These are phyloP conservation scores for Gobio occitaniae DNA, from an alignment of 2,797 vertebrate genomes.

Conservation along the genomic window DNA sequence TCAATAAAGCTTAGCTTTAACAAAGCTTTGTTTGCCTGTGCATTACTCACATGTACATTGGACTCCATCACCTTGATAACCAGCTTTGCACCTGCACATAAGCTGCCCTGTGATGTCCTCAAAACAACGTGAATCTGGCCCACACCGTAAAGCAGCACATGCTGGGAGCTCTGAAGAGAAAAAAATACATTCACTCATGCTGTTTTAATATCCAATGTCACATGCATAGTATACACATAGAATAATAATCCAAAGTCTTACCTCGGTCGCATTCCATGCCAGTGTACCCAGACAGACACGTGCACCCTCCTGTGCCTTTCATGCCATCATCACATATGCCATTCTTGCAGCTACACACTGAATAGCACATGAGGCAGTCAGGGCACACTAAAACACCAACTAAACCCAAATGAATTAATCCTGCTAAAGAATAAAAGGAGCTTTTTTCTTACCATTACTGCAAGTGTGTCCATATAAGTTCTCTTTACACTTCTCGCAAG, in stretches of 20 bases:
- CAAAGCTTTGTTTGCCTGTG: background rate
- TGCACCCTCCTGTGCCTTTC: conserved; percentile 82
- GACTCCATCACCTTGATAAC: conserved; percentile 71
- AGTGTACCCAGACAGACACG: conserved; percentile 87
- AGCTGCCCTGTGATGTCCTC: conserved; percentile 75
- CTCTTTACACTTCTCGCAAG: conserved; percentile 81
- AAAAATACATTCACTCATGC: conserved; percentile 19
- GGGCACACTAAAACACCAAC: background rate
- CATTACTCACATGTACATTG: conserved; percentile 84
- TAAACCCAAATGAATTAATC: background rate
- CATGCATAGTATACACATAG: background rate
- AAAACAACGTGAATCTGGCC: conserved; percentile 80
- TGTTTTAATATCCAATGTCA: background rate
- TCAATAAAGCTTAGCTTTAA: background rate
- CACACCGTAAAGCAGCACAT: conserved; percentile 81
- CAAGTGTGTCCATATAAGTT: conserved; percentile 78
- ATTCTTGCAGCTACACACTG: conserved; percentile 87
- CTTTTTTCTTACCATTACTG: conserved; percentile 71
- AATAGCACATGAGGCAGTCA: background rate
- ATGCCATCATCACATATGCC: conserved; percentile 85
- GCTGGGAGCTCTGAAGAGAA: conserved; percentile 78
- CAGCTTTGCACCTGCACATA: conserved; percentile 83
- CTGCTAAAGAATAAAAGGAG: background rate
- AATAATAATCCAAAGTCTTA: conserved; percentile 69
- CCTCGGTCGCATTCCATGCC: conserved; percentile 85